These are phyloP conservation scores for Aradophagus sp. DNA, from an alignment of 1,140 invertebrate species.

Conservation along the genomic window DNA sequence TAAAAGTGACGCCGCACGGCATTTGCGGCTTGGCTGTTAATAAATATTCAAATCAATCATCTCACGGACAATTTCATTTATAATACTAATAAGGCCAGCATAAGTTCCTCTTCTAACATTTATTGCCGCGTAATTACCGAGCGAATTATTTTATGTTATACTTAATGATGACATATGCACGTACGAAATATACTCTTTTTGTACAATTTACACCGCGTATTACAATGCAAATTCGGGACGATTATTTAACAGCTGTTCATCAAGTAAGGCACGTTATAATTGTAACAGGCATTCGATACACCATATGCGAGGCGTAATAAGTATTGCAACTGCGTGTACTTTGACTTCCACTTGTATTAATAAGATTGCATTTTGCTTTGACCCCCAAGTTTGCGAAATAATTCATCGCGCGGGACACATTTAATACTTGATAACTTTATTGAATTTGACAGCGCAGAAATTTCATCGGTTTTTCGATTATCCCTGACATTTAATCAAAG, in stretches of 20 bases:
- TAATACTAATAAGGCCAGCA: constrained; percentile 25
- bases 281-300: constrained; percentile 57
- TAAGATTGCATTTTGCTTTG: constrained; percentile 50
- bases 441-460: too few relatives aligned
- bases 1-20: not conserved
- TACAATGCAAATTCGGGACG: constrained; percentile 51
- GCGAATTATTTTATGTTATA: constrained; percentile 37
- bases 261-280: constrained; percentile 54
- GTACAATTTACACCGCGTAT: constrained; percentile 46
- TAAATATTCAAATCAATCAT: constrained; percentile 49
- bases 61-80: constrained; percentile 27
- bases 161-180: constrained; percentile 53
- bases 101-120: constrained; percentile 34
- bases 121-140: constrained; percentile 39
- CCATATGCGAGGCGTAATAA: constrained; percentile 47
- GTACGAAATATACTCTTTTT: constrained; percentile 35
- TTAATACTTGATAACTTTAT: constrained; percentile 30
- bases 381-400: constrained; percentile 8
- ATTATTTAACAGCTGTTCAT: constrained; percentile 57
- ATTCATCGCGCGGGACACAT: constrained; percentile 1
- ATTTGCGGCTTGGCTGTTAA: constrained; percentile 15
- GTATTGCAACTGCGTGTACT: constrained; percentile 26
- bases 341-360: constrained; percentile 44
- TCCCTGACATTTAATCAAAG: too few relatives aligned
- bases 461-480: too few relatives aligned